These are phyloP conservation scores for Ochlodes sylvanus DNA, from an alignment of 2,888 invertebrate genomes.

Conservation along the genomic window DNA sequence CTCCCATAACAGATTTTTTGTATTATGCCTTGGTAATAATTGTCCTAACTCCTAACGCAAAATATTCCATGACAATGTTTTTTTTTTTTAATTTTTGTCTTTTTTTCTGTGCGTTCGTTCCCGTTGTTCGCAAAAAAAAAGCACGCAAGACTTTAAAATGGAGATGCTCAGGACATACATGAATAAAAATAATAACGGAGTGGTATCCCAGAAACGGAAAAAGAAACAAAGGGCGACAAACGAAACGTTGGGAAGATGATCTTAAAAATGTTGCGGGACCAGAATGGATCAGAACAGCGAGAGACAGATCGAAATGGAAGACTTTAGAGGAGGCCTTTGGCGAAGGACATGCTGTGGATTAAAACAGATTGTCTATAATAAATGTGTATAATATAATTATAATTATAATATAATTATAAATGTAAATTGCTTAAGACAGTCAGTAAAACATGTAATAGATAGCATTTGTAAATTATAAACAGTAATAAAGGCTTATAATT, in stretches of 20 bases:
- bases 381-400: too few species aligned
- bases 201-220: not conserved
- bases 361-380: too few species aligned
- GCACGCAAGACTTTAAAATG: too few species aligned
- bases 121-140: too few species aligned
- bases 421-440: not conserved
- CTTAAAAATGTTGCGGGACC: not conserved
- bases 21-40: too few species aligned
- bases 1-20: too few species aligned
- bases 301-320: slow-evolving; percentile 27
- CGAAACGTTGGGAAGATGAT: not conserved
- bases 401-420: too few species aligned
- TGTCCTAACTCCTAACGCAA: too few species aligned
- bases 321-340: slow-evolving; percentile 37
- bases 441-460: too few species aligned
- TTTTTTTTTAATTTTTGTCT: too few species aligned
- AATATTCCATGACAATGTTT: too few species aligned
- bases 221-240: not conserved
- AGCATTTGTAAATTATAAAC: not conserved
- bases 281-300: slow-evolving; percentile 17
- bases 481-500: slow-evolving; percentile 32
- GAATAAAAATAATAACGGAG: not conserved
- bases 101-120: too few species aligned
- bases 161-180: not conserved
- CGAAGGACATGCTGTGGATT: slow-evolving; percentile 26